Base-by-base conservation (phyloP, 2,888 invertebrate genomes). In the Coelinius sp. region DNA sequence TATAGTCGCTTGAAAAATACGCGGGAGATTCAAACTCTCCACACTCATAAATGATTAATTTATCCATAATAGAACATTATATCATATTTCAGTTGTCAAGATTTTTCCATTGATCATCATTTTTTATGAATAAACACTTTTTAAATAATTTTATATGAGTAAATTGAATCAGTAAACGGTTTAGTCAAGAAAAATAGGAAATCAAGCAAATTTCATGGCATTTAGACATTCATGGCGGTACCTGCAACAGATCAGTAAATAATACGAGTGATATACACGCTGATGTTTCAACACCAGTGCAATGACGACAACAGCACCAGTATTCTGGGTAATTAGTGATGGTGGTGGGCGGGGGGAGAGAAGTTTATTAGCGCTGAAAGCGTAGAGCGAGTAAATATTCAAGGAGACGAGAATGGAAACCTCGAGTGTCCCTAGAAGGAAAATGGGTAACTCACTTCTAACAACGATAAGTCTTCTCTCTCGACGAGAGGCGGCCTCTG, bases 281-380 rank as follows among this genome's bases (percentile, higher is more conserved):
- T 38, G 53, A 35, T 73, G 67, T 78, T 78, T 76, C 78, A 69
- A 71, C 74, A 64, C 49, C 35, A 64, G 31, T 25, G 25, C 64
- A 64, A 56, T 56, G 24, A 53, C 12, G 53, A 56, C 49, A 49
- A 64, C 70, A 31, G 44, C 35, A 22, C 24, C 70, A 35, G 44
- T 79, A 81, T 81, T 77, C 75, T 76, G 79, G 81, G 80, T 84
- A 84, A 84, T 84, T 84, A 84, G 83, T 79, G 78, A 81, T 78
- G 77, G 74, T 74, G 79, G 79, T 24, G 38, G 63, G 66, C 17
- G 78, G 79, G 38, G 38, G 63, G 66, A 17, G 78, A 78, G 76
- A 79, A 78, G 83, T 84, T 84, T 84, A 84, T 84, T 84, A 84
- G 80, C 79, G 79, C 79, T 78, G 78, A 83, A 84, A 82, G 78